phyloP scores from a whole-genome alignment of 1,140 invertebrate species.

The Arion vulgaris region DNA sequence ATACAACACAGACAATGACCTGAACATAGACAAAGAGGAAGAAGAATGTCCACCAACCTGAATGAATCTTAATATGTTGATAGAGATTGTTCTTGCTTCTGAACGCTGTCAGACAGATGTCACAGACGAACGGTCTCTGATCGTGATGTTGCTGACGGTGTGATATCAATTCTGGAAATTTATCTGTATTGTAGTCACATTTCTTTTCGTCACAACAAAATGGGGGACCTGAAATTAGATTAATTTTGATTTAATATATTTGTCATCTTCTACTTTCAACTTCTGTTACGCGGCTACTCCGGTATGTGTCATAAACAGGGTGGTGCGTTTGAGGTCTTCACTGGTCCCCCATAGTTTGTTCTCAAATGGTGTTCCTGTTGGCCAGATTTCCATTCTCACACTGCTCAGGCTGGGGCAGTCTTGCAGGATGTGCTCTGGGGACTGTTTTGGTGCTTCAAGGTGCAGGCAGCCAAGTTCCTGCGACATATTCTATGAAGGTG shows the following conservation, averaged over 20 bases:
- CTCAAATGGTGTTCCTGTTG: no score
- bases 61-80: constrained; percentile 74
- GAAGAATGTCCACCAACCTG: constrained; percentile 60
- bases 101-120: constrained; percentile 72
- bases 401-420: no score
- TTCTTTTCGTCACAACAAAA: constrained; percentile 76
- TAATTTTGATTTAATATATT: not conserved
- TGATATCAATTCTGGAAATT: constrained; percentile 75
- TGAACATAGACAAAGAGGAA: no score
- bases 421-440: no score
- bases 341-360: no score
- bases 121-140: constrained; percentile 75
- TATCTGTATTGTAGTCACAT: constrained; percentile 76
- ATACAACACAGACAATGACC: no score
- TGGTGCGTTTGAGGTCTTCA: not conserved
- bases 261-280: no score
- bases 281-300: not conserved
- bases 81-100: constrained; percentile 74
- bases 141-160: constrained; percentile 76
- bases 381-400: no score
- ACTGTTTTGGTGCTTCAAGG: no score
- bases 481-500: no score
- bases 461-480: no score
- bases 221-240: constrained; percentile 73
- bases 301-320: no score